Base-by-base conservation (phyloP, 2,113 vertebrate species). In the Oenanthe melanoleuca region DNA sequence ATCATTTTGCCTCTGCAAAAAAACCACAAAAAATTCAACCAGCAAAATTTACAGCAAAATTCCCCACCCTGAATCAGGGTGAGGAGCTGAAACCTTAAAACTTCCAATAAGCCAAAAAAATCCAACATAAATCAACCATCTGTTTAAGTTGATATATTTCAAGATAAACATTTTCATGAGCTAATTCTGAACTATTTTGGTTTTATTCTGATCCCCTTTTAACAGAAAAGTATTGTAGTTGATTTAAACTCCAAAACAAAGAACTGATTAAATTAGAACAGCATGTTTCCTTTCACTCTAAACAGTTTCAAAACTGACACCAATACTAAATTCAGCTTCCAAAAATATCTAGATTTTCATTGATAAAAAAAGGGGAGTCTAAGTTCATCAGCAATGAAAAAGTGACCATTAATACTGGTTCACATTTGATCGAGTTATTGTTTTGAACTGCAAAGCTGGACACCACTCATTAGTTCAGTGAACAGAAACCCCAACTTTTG, bases 1-100 rank as follows among this genome's bases (percentile, higher is more conserved):
- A 84, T 91, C 52, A 53, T 71, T 67, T 74, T 93, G 83, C 65
- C 44, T 79, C 57, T 91, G 49, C 3, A 60, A 52, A 84, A 59
- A 45, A 53, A 53, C 2, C 50, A 75, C 45, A 71, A 69, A 93
- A 61, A 53, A 1, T 15, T 37, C 64, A 86, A 63, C 8, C 16
- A 20, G 8, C 3, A 44, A 52, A 38, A 71, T 92, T 96, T 89
- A 87, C 84, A 96, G 57, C 53, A 71, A 73, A 96, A 92, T 77
- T 89, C 88, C 82, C 92, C 79, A 31, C 42, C 57, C 47, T 70
- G 34, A 53, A 63, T 15, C 72, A 83, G 79, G 22, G 49, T 40
- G 52, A 89, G 49, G 33, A 88, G 37, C 33, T 93, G 74, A 88
- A 94, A 89, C 20, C 11, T 42, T 72, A 63, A 50, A 11, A 37